These are phyloP conservation scores for Pomatorhinus ruficollis DNA, from an alignment of 2,113 vertebrate species.

Conservation along the genomic window DNA sequence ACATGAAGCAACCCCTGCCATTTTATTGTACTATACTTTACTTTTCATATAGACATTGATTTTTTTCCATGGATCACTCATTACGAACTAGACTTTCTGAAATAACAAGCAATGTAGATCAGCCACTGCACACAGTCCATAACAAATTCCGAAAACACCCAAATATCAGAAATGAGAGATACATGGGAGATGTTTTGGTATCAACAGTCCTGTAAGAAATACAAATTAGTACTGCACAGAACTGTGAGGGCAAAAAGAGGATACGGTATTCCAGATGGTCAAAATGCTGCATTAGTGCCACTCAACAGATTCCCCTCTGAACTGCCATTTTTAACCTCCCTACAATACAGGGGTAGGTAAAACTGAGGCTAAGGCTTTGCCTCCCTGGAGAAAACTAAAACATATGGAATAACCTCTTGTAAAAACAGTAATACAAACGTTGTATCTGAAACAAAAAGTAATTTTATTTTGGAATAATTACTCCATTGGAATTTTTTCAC, in stretches of 20 bases:
- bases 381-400: not conserved
- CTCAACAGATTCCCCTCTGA: not conserved
- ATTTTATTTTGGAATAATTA: not conserved
- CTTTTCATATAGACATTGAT: not conserved
- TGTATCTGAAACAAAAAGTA: not conserved
- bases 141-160: not conserved
- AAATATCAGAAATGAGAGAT: not conserved
- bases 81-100: not conserved
- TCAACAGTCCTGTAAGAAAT: not conserved
- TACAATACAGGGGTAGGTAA: not conserved
- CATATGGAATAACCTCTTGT: not conserved
- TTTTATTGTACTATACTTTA: not conserved
- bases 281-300: not conserved
- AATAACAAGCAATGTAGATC: not conserved
- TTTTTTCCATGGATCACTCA: not conserved
- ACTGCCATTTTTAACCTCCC: not conserved
- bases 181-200: not conserved
- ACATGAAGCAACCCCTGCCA: not conserved
- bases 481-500: not conserved
- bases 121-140: not conserved
- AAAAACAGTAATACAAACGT: not conserved
- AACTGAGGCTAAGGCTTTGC: not conserved
- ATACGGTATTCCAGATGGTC: not conserved
- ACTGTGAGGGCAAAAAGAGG: not conserved
- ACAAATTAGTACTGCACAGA: not conserved